A percentile compares a stretch with the other conserved stretches of the same genome.
phyloP scores from a whole-genome alignment of 1,140 invertebrate genomes.

The Trachymyrmex septentrionalis region DNA sequence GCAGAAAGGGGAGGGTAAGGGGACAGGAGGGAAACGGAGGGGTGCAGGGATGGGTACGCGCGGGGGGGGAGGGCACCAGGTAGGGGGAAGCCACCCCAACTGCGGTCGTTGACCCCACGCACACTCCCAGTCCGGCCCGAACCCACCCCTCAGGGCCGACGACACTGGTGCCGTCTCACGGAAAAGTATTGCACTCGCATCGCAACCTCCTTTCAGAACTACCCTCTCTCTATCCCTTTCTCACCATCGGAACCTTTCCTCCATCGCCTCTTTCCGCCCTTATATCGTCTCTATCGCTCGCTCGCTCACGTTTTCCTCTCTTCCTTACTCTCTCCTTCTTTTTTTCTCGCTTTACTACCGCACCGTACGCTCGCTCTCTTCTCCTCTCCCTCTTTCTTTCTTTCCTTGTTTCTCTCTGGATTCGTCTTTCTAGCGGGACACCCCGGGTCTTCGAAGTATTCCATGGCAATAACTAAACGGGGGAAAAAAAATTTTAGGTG shows the following conservation, averaged over 20 bases:
- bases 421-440: conserved; percentile 14
- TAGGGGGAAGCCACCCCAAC: conserved; percentile 80
- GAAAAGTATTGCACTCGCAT: conserved; percentile 84
- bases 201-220: conserved; percentile 75
- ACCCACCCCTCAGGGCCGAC: conserved; percentile 84
- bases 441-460: conserved; percentile 41
- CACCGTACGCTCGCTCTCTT: background rate
- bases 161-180: conserved; percentile 85
- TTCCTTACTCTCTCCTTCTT: conserved; percentile 30
- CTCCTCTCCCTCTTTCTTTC: background rate
- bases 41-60: conserved; percentile 64
- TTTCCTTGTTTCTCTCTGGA: conserved; percentile 13
- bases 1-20: conserved; percentile 64
- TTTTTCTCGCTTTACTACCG: background rate
- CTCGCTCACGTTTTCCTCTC: conserved; percentile 24
- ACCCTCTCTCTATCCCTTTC: conserved; percentile 55
- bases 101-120: conserved; percentile 84
- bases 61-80: conserved; percentile 65
- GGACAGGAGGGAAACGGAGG: conserved; percentile 48
- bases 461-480: conserved; percentile 55
- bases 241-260: conserved; percentile 45
- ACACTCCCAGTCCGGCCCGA: conserved; percentile 83
- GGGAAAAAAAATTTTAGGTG: conserved; percentile 55
- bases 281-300: conserved; percentile 49
- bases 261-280: conserved; percentile 53